Percentiles rank a stretch among this genome's conserved stretches.
Conservation (phyloP, 2,797 vertebrate species). For the Cottoperca gobio region DNA sequence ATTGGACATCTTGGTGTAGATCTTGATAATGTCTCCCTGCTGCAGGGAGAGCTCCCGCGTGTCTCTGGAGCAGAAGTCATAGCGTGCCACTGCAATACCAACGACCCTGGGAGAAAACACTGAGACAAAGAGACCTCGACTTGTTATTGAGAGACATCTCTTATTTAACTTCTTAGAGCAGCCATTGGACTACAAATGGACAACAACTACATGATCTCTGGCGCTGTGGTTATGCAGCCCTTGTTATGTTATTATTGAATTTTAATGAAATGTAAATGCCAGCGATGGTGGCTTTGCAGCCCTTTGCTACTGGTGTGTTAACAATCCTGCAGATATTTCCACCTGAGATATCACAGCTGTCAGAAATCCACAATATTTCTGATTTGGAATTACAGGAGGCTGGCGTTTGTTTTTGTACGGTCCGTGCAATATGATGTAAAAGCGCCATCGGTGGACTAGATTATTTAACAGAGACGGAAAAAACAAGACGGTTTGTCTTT, state of each 20-base stretch:
- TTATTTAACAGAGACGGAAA: constrained; percentile 43
- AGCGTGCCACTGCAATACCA: constrained; percentile 93
- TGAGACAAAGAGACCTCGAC: constrained; percentile 64
- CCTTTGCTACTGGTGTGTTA: constrained; percentile 8
- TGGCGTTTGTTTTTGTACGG: background rate
- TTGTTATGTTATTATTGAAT: constrained; percentile 5
- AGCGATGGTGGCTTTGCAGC: constrained; percentile 2
- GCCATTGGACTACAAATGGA: background rate
- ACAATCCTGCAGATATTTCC: constrained; percentile 16
- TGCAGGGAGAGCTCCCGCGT: constrained; percentile 91
- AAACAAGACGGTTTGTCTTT: constrained; percentile 27
- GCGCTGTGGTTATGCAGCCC: background rate
- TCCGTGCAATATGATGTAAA: constrained; percentile 15
- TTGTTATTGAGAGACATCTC: constrained; percentile 5
- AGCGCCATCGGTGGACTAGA: constrained; percentile 14
- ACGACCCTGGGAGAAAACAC: constrained; percentile 94
- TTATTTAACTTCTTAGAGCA: background rate
- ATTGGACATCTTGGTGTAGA: constrained; percentile 93
- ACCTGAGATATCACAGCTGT: constrained; percentile 5
- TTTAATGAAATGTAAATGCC: constrained; percentile 16
- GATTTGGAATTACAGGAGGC: constrained; percentile 2
- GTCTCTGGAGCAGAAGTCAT: constrained; percentile 95
- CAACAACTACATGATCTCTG: background rate
- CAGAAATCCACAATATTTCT: constrained; percentile 17
- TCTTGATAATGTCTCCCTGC: constrained; percentile 94